Base-by-base conservation (phyloP, 2,888 invertebrate species). In the Eueremaeus valkanovi region DNA sequence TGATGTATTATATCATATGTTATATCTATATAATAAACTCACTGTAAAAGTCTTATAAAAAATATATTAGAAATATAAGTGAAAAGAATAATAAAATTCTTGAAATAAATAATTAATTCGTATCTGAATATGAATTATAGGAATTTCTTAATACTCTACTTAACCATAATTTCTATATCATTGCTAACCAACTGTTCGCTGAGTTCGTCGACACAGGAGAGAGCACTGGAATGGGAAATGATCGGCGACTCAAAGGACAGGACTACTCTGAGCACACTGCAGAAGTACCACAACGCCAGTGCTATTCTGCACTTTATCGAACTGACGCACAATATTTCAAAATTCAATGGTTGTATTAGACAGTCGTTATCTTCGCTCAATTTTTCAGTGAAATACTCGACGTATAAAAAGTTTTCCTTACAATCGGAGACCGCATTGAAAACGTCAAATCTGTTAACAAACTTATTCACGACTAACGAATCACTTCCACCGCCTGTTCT, bases 381-480 rank as follows among this genome's bases (percentile, higher is more conserved):
- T 42, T 75, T 75, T 51, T 70, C 72, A n/a, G 49, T 72, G 21
- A 29, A 27, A 63, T 16, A 13, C 11, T 13, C 73, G n/a, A 36
- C 73, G 13, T 75, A 76, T 51, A 45, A 61, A n/a, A 66, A 36
- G 29, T 77, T 75, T 72, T 58, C 36, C 6, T 21, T 45, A 16
- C 74, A 76, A 42, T 74, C 76, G 21, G 70, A 74, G 1, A 66
- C 70, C 16, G 77, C 76, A 16, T 31, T 75, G 21, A 68, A 74
- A 24, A 75, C 75, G 21, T 55, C 77, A 55, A 77, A 77, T 55
- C 36, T 77, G 31, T 73, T 77, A 21, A 74, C 74, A 16, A 72
- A 74, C 24, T 27, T 77, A 9, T 77, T 77, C 33, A 74, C 58
- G 31, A 42, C 70, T 16, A 73, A 73, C 27, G 36, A 66, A 66